Base-by-base conservation (phyloP, 30 jellyfish, hydroid and myxozoan genomes). In the Turritopsis rubra region DNA sequence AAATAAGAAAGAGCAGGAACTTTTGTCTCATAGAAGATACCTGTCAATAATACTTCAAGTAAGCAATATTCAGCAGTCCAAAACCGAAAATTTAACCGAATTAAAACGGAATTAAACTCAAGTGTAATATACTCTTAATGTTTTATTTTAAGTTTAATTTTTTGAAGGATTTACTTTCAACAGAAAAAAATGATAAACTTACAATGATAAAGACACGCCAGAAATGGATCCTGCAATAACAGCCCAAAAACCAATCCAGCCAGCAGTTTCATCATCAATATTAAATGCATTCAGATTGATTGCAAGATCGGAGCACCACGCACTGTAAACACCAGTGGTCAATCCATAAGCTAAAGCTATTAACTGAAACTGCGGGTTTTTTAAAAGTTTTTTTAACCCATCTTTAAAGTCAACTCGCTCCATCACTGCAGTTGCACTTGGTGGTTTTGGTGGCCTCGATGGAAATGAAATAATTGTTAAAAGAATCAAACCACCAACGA, bases 241-340 rank as follows among this genome's bases (percentile, higher is more conserved):
- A 21, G 99, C 99, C 97, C 96, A 94, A 82, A 94, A 94, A 16
- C 99, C 99, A 81, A 94, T 78, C 96, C 97, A 85, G 54, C 99
- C 85, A 28, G 99, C 97, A 29, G 88, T 88, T 52, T 89, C 82
- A 78, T 94, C 95, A 52, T 79, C 86, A 65, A 94, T 89, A 75
- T 77, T 52, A 78, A 85, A 94, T 18, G 84, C 96, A 54, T 89
- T 74, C 70, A 94, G 86, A 85, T 94, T 94, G 65, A 94, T 53
- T 53, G 97, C 99, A 1, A 94, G 87, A 83, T 94, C 99, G 16
- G 99, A 94, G 83, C 99, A 94, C 99, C 99, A 94, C 16, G 99
- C 99, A 84, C 99, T 94, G 83, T 94, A 94, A 1, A 94, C 97
- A 29, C 99, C 99, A 65, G 97, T 87, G 52, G 99, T 94, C 27